Base-by-base conservation (phyloP, 2,888 invertebrate genomes). In the Mactromeris polynyma region DNA sequence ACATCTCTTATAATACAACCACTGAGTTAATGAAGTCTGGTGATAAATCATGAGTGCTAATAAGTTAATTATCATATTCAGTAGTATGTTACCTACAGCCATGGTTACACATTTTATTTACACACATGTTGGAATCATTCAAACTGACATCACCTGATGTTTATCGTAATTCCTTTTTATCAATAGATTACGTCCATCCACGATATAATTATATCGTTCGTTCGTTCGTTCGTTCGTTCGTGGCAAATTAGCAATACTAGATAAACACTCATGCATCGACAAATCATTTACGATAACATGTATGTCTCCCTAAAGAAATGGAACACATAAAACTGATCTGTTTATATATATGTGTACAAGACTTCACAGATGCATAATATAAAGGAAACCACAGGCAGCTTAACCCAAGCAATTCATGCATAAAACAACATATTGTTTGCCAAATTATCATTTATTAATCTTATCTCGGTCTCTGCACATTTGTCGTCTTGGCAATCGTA, bases 361-460 rank as follows among this genome's bases (percentile, higher is more conserved):
- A 64, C 58, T 26, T 4, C 6, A 19, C 51, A 26, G 58, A 64
- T 64, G 11, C 4, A 64, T 26, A 26, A 64, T 26, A 26, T 9
- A 26, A 64, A 9, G 3, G 26, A 4, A 26, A 26, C 9, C 11
- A 64, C 26, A 9, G 0, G n/a, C 58, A 26, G 58, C 26, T 26
- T 2, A 26, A 26, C 26, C 9, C 3, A 26, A 64, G 11, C 26
- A 26, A 64, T 64, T 26, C 2, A 64, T 4, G 26, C 9, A 54
- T 21, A n/a, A 54, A 6, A 1, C 14, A 54, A 6, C 19, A 54
- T n/a, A n/a, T 54, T 19, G 6, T 54, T 54, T n/a, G 54, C 6
- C n/a, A n/a, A 64, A 64, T 64, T 26, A 64, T 64, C 58, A 64
- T 64, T 64, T 64, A 26, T 26, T 64, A 64, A 64, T 64, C 58